Base-by-base conservation (phyloP, 2,888 invertebrate species). In the Drosophila robusta region DNA sequence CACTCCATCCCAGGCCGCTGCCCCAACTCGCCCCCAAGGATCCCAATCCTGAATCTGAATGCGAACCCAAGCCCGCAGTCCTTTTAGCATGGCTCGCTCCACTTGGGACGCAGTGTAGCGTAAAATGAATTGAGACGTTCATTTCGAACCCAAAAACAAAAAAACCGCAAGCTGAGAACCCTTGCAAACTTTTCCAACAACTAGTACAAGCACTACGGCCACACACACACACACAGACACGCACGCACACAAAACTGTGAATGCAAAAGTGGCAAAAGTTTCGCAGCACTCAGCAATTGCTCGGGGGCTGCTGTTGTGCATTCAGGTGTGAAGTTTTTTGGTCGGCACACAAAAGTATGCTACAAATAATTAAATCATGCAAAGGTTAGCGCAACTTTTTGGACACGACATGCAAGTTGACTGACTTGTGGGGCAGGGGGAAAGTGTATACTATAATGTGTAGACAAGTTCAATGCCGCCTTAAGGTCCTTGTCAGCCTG, bases 51-150 rank as follows among this genome's bases (percentile, higher is more conserved):
- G 51, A 51, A 64, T 56, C 64, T 57, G 62, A 62, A 62, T 77
- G 62, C 55, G 50, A 73, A 67, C 57, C 67, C 58, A 55, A 71
- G 80, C 76, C 67, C 86, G 78, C 67, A 77, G 74, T 63, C 74
- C 85, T 75, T 70, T 77, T 77, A 77, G 89, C 89, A 81, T 88
- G 75, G 64, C 56, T 65, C 80, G 89, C 89, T 81, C 87, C 89
- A 81, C 85, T 85, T 85, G 82, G 64, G 63, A 67, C 70, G 85
- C 89, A 87, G 68, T 84, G 82, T 89, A 66, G 82, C 84, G 89
- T 89, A 87, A 85, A 85, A 85, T 85, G 84, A 89, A 85, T 85
- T 85, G 84, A 89, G 84, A 85, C 84, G 89, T 87, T 85, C 78
- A 71, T 73, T 79, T 81, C 78, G 57, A 70, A 60, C 51, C 76